phyloP scores from a whole-genome alignment of 1,140 invertebrate species.

The Amphibalanus amphitrite region DNA sequence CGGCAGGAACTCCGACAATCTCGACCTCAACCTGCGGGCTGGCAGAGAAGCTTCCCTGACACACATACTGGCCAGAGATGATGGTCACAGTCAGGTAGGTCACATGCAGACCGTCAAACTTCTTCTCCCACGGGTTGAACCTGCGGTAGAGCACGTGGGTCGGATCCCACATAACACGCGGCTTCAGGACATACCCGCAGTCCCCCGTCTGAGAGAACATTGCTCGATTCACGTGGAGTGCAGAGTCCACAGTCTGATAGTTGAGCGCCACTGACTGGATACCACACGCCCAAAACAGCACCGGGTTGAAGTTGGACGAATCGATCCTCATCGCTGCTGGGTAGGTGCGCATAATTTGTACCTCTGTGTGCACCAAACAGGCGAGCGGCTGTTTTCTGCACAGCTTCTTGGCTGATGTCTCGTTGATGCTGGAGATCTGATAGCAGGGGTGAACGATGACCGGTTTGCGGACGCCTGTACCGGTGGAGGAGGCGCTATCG shows the following conservation, averaged over 20 bases:
- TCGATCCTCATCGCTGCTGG: slow-evolving; percentile 82
- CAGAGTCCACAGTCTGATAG: slow-evolving; percentile 78
- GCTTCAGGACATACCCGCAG: slow-evolving; percentile 76
- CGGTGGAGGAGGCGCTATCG: slow-evolving; percentile 21
- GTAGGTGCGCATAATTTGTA: slow-evolving; percentile 73
- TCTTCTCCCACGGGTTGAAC: slow-evolving; percentile 85
- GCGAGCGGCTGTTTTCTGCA: slow-evolving; percentile 70
- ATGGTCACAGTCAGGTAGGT: slow-evolving; percentile 66
- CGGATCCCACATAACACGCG: slow-evolving; percentile 77
- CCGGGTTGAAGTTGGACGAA: slow-evolving; percentile 85
- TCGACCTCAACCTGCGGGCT: slow-evolving; percentile 71
- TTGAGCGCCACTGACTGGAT: slow-evolving; percentile 83
- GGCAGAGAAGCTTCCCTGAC: slow-evolving; percentile 47
- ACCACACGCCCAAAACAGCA: slow-evolving; percentile 82
- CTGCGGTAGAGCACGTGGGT: slow-evolving; percentile 74
- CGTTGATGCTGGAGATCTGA: slow-evolving; percentile 79
- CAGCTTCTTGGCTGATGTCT: slow-evolving; percentile 75
- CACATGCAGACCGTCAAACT: slow-evolving; percentile 78
- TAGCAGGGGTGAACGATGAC: slow-evolving; percentile 41
- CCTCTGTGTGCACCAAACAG: slow-evolving; percentile 66
- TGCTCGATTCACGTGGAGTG: slow-evolving; percentile 70
- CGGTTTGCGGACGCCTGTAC: slow-evolving; percentile 17
- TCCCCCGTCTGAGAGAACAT: slow-evolving; percentile 85
- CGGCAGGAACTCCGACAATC: slow-evolving; percentile 69
- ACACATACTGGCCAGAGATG: slow-evolving; percentile 80